These are phyloP conservation scores for Philotrypesis tridentata DNA, from an alignment of 1,140 invertebrate species.

Conservation along the genomic window DNA sequence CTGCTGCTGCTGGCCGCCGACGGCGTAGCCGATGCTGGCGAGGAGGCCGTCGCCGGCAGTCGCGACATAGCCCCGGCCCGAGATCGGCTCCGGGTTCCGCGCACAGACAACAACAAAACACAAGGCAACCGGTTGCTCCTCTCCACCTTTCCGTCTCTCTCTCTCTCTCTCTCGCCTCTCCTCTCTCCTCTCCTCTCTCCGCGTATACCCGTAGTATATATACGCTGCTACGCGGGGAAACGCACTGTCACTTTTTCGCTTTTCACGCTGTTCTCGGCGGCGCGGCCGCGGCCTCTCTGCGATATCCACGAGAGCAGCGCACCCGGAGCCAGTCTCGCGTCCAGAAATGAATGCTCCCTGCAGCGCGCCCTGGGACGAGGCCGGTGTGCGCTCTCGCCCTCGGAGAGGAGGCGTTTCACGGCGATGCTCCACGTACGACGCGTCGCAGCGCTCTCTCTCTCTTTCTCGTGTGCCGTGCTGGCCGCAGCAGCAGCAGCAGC, in stretches of 20 bases:
- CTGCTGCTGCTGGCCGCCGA: conserved; percentile 43
- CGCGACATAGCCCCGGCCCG: not conserved
- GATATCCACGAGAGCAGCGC: too few relatives aligned
- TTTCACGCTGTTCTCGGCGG: not conserved
- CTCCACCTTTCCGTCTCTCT: too few relatives aligned
- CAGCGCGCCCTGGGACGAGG: too few relatives aligned
- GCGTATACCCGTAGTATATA: too few relatives aligned
- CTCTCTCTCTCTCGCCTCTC: too few relatives aligned
- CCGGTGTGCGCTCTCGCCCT: not conserved
- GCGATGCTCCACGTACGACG: conserved; percentile 46
- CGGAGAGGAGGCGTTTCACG: conserved; percentile 27
- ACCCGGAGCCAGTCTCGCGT: too few relatives aligned
- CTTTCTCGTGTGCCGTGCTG: conserved; percentile 31
- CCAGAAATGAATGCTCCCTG: too few relatives aligned
- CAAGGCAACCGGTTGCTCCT: not conserved
- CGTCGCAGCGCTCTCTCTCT: conserved; percentile 43
- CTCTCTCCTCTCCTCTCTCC: too few relatives aligned
- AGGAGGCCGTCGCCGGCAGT: not conserved
- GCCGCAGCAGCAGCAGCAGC: conserved; percentile 16
- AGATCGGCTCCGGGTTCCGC: not conserved
- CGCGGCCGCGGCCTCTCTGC: too few relatives aligned
- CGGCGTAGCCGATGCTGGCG: too few relatives aligned
- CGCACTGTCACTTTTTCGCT: not conserved
- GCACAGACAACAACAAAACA: not conserved
- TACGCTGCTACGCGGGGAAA: too few relatives aligned